These are phyloP conservation scores for Hydropotes inermis DNA, from an alignment of 2,113 vertebrate genomes.

Conservation along the genomic window DNA sequence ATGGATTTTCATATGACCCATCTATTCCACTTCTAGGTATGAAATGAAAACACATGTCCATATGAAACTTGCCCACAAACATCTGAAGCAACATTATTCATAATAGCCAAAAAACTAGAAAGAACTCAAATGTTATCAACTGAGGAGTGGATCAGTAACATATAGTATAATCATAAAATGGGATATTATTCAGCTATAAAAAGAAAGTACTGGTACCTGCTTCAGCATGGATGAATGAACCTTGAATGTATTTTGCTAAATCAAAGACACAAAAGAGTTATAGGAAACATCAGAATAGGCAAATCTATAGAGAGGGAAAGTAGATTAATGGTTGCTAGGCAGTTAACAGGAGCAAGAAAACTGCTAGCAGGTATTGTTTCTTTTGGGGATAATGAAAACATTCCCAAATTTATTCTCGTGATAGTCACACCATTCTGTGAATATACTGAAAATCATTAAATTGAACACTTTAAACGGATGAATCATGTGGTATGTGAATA, in stretches of 20 bases:
- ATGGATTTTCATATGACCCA: constrained; percentile 1
- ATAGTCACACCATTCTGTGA: not conserved
- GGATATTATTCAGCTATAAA: not conserved
- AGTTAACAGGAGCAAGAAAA: not conserved
- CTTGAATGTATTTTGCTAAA: not conserved
- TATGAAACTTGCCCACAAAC: not conserved
- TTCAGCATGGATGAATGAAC: not conserved
- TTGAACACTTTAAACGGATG: not conserved
- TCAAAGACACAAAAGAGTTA: not conserved
- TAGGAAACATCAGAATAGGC: not conserved
- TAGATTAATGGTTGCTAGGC: not conserved
- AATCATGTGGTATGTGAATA: not conserved
- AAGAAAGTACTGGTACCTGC: not conserved
- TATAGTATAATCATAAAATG: not conserved
- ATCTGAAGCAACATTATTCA: not conserved
- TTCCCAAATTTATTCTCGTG: not conserved
- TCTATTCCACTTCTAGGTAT: not conserved
- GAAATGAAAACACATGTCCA: constrained; percentile 2
- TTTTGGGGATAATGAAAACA: not conserved
- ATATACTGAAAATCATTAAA: not conserved
- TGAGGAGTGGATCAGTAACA: not conserved
- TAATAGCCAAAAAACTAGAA: not conserved
- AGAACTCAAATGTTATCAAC: not conserved
- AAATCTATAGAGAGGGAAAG: not conserved
- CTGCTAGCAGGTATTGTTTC: not conserved